Evolutionary conservation across 2,113 vertebrate genomes (phyloP), one percentile per base, ranked within the genome.

Genomic region (Orthonyx spaldingii): DNA sequence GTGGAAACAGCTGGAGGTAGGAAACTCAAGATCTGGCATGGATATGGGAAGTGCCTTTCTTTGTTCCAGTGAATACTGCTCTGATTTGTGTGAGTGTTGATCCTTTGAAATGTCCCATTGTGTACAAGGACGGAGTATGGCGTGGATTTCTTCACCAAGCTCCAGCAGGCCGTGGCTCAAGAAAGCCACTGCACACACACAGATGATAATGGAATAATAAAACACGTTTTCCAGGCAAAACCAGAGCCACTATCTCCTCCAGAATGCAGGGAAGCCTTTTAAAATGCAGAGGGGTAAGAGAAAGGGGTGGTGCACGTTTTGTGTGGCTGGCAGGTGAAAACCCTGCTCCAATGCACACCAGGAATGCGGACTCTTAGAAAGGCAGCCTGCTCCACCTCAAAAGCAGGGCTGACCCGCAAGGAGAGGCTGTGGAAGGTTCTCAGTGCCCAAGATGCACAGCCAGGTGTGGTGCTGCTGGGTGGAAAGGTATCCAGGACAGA

Each of bases 1-100:
- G 83, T 96, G 94, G 96, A 97, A 96, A 94, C 94, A 96, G 96
- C 94, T 95, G 94, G 94, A 94, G 72, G 92, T 96, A 94, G 92
- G 94, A 90, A 96, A 96, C 72, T 93, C 88, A 96, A 95, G 92
- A 97, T 96, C 94, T 96, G 93, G 94, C 96, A 96, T 93, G 92
- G 88, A 47, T 75, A 70, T 89, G 90, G 93, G 96, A 97, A 97
- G 92, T 96, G 96, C 93, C 93, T 96, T 78, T 82, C 93, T 96
- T 95, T 96, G 96, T 97, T 97, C 72, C 83, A 95, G 79, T 69
- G 96, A 94, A 81, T 69, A 71, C 83, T 90, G 76, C 41, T 88
- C 61, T 93, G 84, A 94, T 94, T 96, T 96, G 85, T 93, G 64
- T 20, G 76, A 84, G 71, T 15, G 0, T 11, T 66, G 90, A 93